Conservation (phyloP, 2,113 vertebrate genomes). For the Neolamprologus toae region DNA sequence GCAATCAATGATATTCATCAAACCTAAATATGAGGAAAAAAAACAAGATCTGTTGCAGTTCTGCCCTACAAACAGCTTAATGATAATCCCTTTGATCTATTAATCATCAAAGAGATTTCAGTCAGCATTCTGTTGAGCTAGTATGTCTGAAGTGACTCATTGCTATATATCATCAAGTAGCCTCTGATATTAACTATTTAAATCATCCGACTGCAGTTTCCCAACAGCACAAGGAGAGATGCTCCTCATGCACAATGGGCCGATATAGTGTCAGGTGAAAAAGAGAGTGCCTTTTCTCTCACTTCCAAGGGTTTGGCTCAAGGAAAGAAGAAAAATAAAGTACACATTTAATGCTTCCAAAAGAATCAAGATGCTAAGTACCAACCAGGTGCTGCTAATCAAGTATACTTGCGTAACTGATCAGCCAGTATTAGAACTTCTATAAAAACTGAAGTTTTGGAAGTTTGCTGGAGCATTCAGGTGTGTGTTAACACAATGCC, state of each 20-base stretch:
- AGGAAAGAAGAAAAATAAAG: background rate
- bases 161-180: conserved; percentile 16
- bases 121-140: conserved; percentile 40
- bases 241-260: background rate
- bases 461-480: background rate
- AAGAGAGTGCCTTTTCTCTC: background rate
- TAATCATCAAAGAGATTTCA: conserved; percentile 27
- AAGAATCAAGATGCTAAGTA: background rate
- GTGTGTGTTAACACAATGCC: background rate
- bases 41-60: background rate
- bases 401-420: background rate
- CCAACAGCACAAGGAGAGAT: background rate
- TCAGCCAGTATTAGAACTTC: background rate
- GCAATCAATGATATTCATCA: background rate
- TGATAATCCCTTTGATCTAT: conserved; percentile 33
- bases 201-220: background rate
- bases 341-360: background rate
- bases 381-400: background rate
- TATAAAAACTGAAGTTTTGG: background rate
- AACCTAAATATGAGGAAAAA: background rate
- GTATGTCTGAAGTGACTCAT: conserved; percentile 25
- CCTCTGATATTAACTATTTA: conserved; percentile 11
- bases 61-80: conserved; percentile 19
- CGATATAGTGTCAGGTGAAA: background rate
- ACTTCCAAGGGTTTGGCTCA: background rate